These are phyloP conservation scores for Drosophila demipolita DNA, from an alignment of 2,888 invertebrate genomes.

Conservation along the genomic window DNA sequence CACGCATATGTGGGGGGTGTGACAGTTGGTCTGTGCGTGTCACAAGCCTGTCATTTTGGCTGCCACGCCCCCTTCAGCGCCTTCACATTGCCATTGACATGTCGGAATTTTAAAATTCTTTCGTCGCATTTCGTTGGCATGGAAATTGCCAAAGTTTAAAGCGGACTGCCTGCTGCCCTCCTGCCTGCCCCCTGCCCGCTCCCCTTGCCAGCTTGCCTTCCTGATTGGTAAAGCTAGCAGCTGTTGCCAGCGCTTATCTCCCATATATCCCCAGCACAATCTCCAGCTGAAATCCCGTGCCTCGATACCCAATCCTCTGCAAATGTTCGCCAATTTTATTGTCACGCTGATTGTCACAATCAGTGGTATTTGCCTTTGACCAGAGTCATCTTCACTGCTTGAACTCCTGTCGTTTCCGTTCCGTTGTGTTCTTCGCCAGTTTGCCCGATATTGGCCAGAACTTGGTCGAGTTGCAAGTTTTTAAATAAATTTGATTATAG, in stretches of 20 bases:
- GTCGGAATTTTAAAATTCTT: slow-evolving; percentile 72
- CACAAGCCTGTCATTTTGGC: slow-evolving; percentile 72
- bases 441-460: slow-evolving; percentile 52
- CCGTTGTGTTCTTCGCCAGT: slow-evolving; percentile 12
- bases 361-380: slow-evolving; percentile 77
- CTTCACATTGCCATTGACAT: slow-evolving; percentile 59
- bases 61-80: slow-evolving; percentile 51
- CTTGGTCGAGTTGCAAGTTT: slow-evolving; percentile 50
- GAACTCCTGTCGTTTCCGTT: slow-evolving; percentile 30
- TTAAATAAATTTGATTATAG: slow-evolving; percentile 67
- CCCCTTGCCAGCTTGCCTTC: slow-evolving; percentile 6
- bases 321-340: slow-evolving; percentile 69
- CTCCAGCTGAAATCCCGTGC: slow-evolving; percentile 17
- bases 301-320: slow-evolving; percentile 28
- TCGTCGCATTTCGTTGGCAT: slow-evolving; percentile 65
- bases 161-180: slow-evolving; percentile 44
- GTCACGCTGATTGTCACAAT: slow-evolving; percentile 77
- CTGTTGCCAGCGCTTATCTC: slow-evolving; percentile 66
- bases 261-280: slow-evolving; percentile 28
- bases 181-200: slow-evolving; percentile 22
- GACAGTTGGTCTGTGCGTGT: slow-evolving; percentile 79
- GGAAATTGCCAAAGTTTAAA: slow-evolving; percentile 76
- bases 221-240: slow-evolving; percentile 50
- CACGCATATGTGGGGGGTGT: slow-evolving; percentile 43
- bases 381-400: slow-evolving; percentile 66